These are phyloP conservation scores for Borostomias antarcticus DNA, from an alignment of 2,797 vertebrate genomes.

Conservation along the genomic window DNA sequence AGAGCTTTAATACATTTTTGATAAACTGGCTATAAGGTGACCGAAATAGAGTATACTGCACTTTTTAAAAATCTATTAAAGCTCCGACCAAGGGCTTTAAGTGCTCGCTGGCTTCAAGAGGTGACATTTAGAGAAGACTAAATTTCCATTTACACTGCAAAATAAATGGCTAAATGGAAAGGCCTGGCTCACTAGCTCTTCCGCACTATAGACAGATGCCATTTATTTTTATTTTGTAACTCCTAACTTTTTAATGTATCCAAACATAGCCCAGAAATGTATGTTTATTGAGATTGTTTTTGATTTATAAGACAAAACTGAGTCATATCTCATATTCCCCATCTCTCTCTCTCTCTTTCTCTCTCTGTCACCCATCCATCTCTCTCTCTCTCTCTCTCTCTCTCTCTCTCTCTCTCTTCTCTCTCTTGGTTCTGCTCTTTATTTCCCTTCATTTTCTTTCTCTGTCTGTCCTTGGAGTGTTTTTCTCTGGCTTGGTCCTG, in stretches of 20 bases:
- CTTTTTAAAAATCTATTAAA: slow-evolving; percentile 73
- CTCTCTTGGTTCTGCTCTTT: neutral
- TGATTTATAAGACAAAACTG: slow-evolving; percentile 13
- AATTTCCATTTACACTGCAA: slow-evolving; percentile 65
- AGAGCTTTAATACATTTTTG: slow-evolving; percentile 67
- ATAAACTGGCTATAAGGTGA: slow-evolving; percentile 72
- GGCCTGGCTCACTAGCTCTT: slow-evolving; percentile 41
- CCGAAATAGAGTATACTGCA: slow-evolving; percentile 64
- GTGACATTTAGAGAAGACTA: slow-evolving; percentile 70
- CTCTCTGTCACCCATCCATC: neutral
- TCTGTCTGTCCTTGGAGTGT: neutral
- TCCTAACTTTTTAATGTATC: slow-evolving; percentile 23
- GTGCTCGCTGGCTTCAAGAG: slow-evolving; percentile 61
- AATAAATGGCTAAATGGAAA: slow-evolving; percentile 63
- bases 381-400: too few species aligned
- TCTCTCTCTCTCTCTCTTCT: too few species aligned
- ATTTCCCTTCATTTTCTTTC: slow-evolving; percentile 13
- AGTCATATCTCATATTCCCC: slow-evolving; percentile 11
- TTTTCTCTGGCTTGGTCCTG: too few species aligned
- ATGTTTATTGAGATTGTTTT: slow-evolving; percentile 59
- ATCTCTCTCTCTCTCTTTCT: neutral
- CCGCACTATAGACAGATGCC: slow-evolving; percentile 49
- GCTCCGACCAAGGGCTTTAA: slow-evolving; percentile 60
- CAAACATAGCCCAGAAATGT: slow-evolving; percentile 56
- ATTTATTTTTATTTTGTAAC: slow-evolving; percentile 54